Evolutionary conservation across 2,797 vertebrate genomes (phyloP).

Genomic region (Hemibagrus guttatus): DNA sequence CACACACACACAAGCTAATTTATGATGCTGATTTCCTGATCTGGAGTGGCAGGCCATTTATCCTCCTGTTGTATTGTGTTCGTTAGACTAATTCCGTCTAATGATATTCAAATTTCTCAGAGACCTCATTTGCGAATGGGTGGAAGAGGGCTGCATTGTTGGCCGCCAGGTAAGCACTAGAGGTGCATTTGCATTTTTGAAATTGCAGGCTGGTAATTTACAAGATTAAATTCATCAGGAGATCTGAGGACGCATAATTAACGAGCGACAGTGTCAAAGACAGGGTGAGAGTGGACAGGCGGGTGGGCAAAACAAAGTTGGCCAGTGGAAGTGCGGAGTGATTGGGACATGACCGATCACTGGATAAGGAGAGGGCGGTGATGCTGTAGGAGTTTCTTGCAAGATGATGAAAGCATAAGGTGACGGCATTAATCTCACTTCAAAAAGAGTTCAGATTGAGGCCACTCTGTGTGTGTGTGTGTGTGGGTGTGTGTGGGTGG

Average conservation of each 20-base stretch:
- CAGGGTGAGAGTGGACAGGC: conserved; percentile 59
- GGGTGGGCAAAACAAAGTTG: background rate
- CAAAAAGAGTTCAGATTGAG: conserved; percentile 46
- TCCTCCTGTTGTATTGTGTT: conserved; percentile 78
- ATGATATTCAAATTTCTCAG: conserved; percentile 79
- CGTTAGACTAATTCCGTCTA: conserved; percentile 77
- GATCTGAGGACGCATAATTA: conserved; percentile 76
- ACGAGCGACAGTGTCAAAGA: conserved; percentile 67
- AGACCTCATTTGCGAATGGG: conserved; percentile 79
- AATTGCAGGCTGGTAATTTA: conserved; percentile 76
- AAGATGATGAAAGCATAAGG: conserved; percentile 41
- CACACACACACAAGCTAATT: conserved; percentile 67
- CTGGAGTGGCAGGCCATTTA: conserved; percentile 76
- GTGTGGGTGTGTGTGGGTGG: background rate
- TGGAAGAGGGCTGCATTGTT: conserved; percentile 41
- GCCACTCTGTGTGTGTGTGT: conserved; percentile 24
- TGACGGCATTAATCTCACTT: conserved; percentile 48
- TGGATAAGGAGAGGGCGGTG: conserved; percentile 4
- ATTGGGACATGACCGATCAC: conserved; percentile 8
- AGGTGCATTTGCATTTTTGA: conserved; percentile 74
- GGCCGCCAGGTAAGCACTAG: conserved; percentile 18
- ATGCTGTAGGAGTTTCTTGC: background rate
- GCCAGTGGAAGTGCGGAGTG: background rate
- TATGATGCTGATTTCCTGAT: conserved; percentile 70
- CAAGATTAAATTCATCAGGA: conserved; percentile 82